phyloP scores from a whole-genome alignment of 2,797 vertebrate species.

The Orientallactaga sibirica region DNA sequence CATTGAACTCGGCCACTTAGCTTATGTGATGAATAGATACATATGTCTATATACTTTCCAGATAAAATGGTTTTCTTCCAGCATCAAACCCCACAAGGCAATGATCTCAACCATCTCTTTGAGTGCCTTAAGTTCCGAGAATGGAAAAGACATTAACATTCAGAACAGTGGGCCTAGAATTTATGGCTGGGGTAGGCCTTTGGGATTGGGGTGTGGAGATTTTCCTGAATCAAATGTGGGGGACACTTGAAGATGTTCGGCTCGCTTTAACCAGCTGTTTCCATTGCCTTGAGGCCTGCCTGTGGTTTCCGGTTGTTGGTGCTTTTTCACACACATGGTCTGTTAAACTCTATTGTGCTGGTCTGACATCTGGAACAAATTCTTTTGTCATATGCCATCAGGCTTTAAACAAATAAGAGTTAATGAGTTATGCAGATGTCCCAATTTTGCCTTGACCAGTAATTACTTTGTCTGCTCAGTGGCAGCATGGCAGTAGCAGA shows the following conservation, averaged over 20 bases:
- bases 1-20: neutral
- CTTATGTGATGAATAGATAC: neutral
- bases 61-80: slow-evolving; percentile 55
- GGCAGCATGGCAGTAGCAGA: neutral
- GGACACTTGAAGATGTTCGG: neutral
- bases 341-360: slow-evolving; percentile 76
- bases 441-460: slow-evolving; percentile 52
- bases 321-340: neutral
- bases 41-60: slow-evolving; percentile 15
- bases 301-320: neutral
- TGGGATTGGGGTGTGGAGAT: neutral
- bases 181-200: neutral
- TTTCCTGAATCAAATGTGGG: neutral
- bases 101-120: slow-evolving; percentile 52
- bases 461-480: slow-evolving; percentile 70
- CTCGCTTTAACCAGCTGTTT: neutral
- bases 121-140: slow-evolving; percentile 46
- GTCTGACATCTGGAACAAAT: slow-evolving; percentile 82
- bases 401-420: slow-evolving; percentile 83
- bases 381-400: slow-evolving; percentile 79
- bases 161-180: slow-evolving; percentile 12
- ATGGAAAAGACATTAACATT: slow-evolving; percentile 58
- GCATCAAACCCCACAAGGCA: slow-evolving; percentile 45
- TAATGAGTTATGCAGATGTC: slow-evolving; percentile 77
- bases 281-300: neutral